phyloP scores from a whole-genome alignment of 2,797 vertebrate genomes.

The Tamandua tetradactyla region DNA sequence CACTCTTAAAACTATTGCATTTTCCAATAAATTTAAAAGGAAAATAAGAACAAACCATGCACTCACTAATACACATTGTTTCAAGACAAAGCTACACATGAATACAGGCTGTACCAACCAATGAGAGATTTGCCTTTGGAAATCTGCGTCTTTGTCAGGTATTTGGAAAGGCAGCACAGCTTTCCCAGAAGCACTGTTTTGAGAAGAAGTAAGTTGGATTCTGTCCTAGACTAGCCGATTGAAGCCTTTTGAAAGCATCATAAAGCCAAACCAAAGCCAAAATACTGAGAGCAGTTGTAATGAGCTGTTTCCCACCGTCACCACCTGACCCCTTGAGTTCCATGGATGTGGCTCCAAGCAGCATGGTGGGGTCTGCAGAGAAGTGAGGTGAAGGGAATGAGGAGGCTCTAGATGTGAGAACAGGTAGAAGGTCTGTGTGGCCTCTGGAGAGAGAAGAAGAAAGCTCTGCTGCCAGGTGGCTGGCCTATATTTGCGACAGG shows the following conservation, averaged over 20 bases:
- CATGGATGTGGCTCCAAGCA: neutral
- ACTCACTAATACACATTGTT: conserved; percentile 46
- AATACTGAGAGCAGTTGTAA: neutral
- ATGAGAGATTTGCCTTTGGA: conserved; percentile 20
- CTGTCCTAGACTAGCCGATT: neutral
- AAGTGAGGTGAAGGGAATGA: neutral
- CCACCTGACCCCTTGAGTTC: neutral
- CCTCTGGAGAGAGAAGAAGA: neutral
- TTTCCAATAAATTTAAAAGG: neutral
- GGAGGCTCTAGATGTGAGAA: neutral
- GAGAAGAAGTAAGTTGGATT: neutral
- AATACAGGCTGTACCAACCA: neutral
- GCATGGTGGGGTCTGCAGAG: neutral
- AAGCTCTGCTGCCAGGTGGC: neutral
- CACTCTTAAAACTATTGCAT: neutral
- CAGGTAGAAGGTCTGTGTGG: neutral
- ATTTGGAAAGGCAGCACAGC: neutral
- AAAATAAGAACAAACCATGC: conserved; percentile 3
- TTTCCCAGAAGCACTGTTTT: neutral
- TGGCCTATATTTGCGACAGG: neutral
- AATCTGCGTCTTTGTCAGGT: neutral
- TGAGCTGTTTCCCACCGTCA: neutral
- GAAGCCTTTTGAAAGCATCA: neutral
- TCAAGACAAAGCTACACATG: conserved; percentile 54
- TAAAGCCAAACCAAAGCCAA: neutral